Base-by-base conservation (phyloP, 2,888 invertebrate genomes). In the Girardia tigrina region DNA sequence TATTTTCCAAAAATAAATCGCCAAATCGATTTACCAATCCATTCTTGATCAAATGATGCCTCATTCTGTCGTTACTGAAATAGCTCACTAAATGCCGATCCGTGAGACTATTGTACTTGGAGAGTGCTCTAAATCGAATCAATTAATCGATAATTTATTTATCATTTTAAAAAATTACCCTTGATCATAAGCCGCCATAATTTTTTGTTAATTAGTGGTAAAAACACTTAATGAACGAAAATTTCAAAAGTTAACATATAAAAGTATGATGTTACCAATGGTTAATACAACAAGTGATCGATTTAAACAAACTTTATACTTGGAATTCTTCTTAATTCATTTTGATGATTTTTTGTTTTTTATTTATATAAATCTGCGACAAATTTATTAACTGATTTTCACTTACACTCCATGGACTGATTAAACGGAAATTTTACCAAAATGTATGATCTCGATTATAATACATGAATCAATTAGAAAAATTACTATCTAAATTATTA, bases 61-160 rank as follows among this genome's bases (percentile, higher is more conserved):
- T 78, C 80, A 82, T 83, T n/a, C 80, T 78, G 12, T 79, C 79
- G 77, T 82, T 83, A 77, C 81, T 80, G 78, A 83, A 84, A 78
- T 81, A 84, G 2, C 81, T 82, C 8, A 81, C 77, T 74, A 84
- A 80, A 78, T 84, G 81, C 28, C 78, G 79, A 78, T 84, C 84
- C 42, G 81, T 80, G 77, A 84, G 78, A 77, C 83, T 83, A 79
- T 83, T 84, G 79, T 84, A 84, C 29, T 79, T 79, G 75, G 83
- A 80, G 80, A 83, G 78, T 0, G 83, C 82, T 72, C 84, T 84
- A 79, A 42, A 80, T 79, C 23, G 26, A 75, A 75, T 28, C 12
- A 1, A 6, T 36, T 36, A 36, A 36, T 16, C n/a, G n/a, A n/a
- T n/a, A n/a, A n/a, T 12, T 36, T 36, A 36, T 36, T 36, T 36